Percentiles rank a stretch among this genome's conserved stretches.
These are phyloP conservation scores for Pegoplata infirma DNA, from an alignment of 2,888 invertebrate genomes.

Conservation along the genomic window DNA sequence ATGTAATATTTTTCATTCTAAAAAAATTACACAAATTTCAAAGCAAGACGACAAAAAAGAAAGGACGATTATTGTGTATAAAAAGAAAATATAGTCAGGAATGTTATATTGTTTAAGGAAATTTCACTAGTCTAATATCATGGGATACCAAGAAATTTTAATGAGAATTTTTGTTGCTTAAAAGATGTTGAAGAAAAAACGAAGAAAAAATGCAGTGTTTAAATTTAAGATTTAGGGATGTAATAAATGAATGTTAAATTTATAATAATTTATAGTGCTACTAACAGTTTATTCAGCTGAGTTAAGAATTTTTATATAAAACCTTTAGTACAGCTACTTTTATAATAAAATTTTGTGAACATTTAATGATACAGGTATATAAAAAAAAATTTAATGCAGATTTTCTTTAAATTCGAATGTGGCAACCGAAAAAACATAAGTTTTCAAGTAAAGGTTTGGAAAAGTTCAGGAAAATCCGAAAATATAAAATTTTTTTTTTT, in stretches of 20 bases:
- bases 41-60: not conserved
- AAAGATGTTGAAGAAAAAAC: not conserved
- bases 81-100: not conserved
- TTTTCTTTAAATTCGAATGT: too few relatives aligned
- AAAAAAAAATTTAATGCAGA: too few relatives aligned
- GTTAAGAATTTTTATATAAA: not conserved
- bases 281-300: not conserved
- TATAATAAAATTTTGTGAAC: not conserved
- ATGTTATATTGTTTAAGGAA: conserved; percentile 8
- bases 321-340: not conserved
- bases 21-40: not conserved
- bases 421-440: too few relatives aligned
- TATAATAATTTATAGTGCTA: not conserved
- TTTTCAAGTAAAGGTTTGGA: too few relatives aligned
- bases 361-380: not conserved
- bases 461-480: too few relatives aligned
- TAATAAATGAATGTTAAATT: conserved; percentile 19
- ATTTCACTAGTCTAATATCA: not conserved
- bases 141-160: not conserved
- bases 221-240: not conserved
- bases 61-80: not conserved
- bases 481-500: too few relatives aligned
- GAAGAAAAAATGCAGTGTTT: not conserved
- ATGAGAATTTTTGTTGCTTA: not conserved
- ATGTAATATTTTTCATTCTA: conserved; percentile 3